Base-by-base conservation (phyloP, 2,888 invertebrate species). In the Apamea monoglypha region DNA sequence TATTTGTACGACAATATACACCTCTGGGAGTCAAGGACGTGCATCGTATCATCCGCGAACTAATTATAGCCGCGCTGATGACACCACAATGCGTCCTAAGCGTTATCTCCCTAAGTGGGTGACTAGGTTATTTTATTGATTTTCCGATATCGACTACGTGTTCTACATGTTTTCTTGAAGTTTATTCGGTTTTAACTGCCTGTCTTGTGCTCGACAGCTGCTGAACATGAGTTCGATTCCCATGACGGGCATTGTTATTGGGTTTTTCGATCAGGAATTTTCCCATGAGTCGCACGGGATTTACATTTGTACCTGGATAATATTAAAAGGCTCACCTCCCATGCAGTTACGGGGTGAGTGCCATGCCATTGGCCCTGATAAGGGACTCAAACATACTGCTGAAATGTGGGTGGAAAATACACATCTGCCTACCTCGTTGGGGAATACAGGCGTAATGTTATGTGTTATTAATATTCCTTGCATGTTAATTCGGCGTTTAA, bases 1-100 rank as follows among this genome's bases (percentile, higher is more conserved):
- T 81, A 56, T 71, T 71, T 74, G 74, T 50, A 72, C 77, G 53
- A 70, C 74, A 81, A 74, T 61, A 70, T 79, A 79, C 66, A 80
- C 67, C 80, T 76, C 75, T 64, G 69, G 75, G 75, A 81, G 90
- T 85, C 91, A 91, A 91, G 91, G 91, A 76, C 90, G 84, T 73
- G 50, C 74, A 47, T 69, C 81, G 83, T 89, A 89, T 82, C 84
- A 72, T 79, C 76, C 78, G 84, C 80, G 79, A 36, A 76, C 88
- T 87, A 91, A 90, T 89, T 89, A 85, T 82, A 83, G 80, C 61
- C 10, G 53, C 74, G 79, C 76, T 82, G 85, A 86, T 83, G 85
- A 80, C 56, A 74, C 71, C 83, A 76, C 61, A 71, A 71, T 75
- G 79, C 76, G 75, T 83, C 64, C 74, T 76, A 78, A 64, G 70